Evolutionary conservation across 2,888 invertebrate species (phyloP).

Genomic region (Lepidochitona cinerea): DNA sequence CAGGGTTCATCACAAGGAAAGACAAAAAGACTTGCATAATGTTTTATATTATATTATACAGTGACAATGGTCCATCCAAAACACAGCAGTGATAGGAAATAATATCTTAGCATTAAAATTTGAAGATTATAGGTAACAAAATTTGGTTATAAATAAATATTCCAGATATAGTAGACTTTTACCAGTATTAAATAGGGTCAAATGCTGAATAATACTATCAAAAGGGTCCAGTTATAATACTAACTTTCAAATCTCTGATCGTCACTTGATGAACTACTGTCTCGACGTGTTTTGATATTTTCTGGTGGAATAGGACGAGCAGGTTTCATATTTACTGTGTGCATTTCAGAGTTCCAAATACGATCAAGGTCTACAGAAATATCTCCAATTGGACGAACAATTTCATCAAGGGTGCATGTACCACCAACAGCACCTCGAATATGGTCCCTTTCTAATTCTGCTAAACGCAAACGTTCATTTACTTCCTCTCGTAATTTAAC

Average conservation of each 20-base stretch:
- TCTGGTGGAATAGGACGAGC: constrained; percentile 16
- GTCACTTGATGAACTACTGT: constrained; percentile 39
- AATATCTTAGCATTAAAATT: no score
- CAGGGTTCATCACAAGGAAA: no score
- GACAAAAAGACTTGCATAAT: no score
- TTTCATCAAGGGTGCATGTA: neutral
- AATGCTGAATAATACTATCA: no score
- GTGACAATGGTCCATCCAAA: no score
- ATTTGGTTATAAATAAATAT: no score
- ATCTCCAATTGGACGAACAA: neutral
- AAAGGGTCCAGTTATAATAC: no score
- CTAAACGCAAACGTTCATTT: constrained; percentile 39
- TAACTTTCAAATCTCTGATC: constrained; percentile 31
- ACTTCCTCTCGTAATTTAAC: constrained; percentile 37
- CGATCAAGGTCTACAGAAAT: neutral
- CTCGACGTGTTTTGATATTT: constrained; percentile 27
- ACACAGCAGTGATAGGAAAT: no score
- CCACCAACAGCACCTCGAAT: constrained; percentile 43
- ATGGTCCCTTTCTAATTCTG: constrained; percentile 39
- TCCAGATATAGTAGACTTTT: no score
- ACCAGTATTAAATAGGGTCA: no score
- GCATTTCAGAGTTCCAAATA: constrained; percentile 17
- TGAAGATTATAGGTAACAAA: no score
- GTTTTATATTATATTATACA: no score
- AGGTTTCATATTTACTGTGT: constrained; percentile 9